phyloP scores from a whole-genome alignment of 2,113 vertebrate genomes.

The Hippocampus mohnikei region DNA sequence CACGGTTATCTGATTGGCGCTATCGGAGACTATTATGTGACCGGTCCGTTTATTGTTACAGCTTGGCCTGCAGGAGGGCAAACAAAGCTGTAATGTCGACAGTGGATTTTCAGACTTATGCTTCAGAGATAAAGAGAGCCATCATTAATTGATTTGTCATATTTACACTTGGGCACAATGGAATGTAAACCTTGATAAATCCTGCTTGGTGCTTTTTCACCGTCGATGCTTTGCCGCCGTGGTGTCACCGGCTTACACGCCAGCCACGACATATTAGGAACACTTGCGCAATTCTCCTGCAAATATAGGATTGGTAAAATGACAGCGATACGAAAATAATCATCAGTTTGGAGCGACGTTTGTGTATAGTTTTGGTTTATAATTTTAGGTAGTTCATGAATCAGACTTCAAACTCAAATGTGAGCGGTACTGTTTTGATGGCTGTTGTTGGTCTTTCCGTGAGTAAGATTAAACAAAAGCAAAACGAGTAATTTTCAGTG shows the following conservation, averaged over 20 bases:
- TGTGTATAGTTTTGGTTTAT: neutral
- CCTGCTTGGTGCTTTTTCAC: neutral
- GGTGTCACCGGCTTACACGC: neutral
- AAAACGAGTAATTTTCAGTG: too few species aligned
- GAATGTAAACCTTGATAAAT: neutral
- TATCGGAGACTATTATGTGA: conserved; percentile 75
- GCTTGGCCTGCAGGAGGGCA: conserved; percentile 65
- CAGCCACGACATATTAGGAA: neutral
- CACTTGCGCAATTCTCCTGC: neutral
- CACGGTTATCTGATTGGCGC: conserved; percentile 77
- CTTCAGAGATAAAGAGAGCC: conserved; percentile 9
- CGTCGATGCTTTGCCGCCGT: neutral
- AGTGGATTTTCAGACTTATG: conserved; percentile 45
- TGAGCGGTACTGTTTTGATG: neutral
- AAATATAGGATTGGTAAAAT: neutral
- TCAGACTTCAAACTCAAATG: neutral
- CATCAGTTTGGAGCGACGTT: neutral
- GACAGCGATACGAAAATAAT: neutral
- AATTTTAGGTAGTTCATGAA: neutral
- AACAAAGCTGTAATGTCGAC: conserved; percentile 64
- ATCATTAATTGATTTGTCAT: neutral
- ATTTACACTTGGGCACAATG: neutral
- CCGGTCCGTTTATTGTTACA: conserved; percentile 70
- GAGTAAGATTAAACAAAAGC: neutral
- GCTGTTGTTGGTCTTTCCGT: neutral